Evolutionary conservation across 2,113 vertebrate genomes (phyloP).

Genomic region (Ascaphus truei): DNA sequence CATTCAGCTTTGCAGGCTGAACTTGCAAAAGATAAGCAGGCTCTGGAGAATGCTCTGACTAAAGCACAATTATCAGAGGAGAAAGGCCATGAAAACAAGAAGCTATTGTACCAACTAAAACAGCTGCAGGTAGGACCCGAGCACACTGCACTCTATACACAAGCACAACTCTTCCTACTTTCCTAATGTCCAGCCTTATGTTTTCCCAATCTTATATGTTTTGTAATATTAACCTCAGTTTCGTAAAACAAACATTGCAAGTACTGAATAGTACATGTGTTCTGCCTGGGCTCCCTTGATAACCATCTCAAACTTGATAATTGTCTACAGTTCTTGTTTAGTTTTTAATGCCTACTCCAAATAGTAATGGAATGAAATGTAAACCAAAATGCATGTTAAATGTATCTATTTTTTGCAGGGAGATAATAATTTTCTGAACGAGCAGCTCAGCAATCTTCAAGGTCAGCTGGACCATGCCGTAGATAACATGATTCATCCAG

Average conservation of each 20-base stretch:
- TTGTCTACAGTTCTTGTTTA: too few relatives aligned
- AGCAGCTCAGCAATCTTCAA: constrained; percentile 65
- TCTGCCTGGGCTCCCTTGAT: too few relatives aligned
- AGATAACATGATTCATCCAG: constrained; percentile 58
- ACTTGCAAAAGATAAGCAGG: constrained; percentile 67
- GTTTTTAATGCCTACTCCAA: too few relatives aligned
- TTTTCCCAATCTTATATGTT: too few relatives aligned
- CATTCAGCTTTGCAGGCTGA: constrained; percentile 65
- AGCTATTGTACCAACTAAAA: constrained; percentile 60
- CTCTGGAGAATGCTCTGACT: constrained; percentile 60
- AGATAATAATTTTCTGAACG: constrained; percentile 64
- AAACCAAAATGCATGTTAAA: neutral
- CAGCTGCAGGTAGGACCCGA: constrained; percentile 64
- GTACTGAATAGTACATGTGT: too few relatives aligned
- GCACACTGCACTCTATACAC: neutral
- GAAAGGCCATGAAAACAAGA: constrained; percentile 60
- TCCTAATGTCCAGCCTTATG: too few relatives aligned
- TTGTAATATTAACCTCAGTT: too few relatives aligned
- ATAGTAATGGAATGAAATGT: too few relatives aligned
- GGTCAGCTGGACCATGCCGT: constrained; percentile 56
- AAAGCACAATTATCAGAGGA: constrained; percentile 63
- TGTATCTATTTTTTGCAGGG: constrained; percentile 41
- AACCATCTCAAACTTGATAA: too few relatives aligned
- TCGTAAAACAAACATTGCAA: too few relatives aligned
- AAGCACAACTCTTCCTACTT: too few relatives aligned